These are phyloP conservation scores for Catharus minimus DNA, from an alignment of 2,113 vertebrate genomes.

Conservation along the genomic window DNA sequence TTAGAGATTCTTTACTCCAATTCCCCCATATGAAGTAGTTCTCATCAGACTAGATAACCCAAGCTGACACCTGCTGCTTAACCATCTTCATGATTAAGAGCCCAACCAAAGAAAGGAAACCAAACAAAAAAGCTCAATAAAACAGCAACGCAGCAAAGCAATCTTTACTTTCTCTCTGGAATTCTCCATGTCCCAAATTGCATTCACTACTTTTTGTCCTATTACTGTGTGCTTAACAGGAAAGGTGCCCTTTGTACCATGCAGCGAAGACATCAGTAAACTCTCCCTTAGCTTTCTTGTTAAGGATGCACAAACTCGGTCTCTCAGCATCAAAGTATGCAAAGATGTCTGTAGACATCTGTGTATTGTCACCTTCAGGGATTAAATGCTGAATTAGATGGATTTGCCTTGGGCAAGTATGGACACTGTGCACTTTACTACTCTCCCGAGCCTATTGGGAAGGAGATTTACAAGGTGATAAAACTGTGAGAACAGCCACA, in stretches of 20 bases:
- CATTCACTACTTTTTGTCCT: background rate
- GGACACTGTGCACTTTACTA: background rate
- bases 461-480: background rate
- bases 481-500: background rate
- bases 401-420: background rate
- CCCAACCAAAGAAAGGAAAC: background rate
- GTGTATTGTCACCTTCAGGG: background rate
- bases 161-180: background rate
- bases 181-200: background rate
- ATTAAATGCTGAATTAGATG: background rate
- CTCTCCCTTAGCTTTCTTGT: background rate
- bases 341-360: background rate
- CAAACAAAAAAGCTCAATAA: background rate
- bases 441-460: background rate
- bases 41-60: background rate
- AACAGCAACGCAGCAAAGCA: background rate
- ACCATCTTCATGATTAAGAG: background rate
- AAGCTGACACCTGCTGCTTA: background rate
- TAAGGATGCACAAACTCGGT: background rate
- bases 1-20: background rate
- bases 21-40: background rate
- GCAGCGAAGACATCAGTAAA: background rate
- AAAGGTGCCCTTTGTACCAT: background rate
- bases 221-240: background rate
- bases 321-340: background rate